phyloP scores from a whole-genome alignment of 1,140 invertebrate genomes.

The Drosophila rufa region DNA sequence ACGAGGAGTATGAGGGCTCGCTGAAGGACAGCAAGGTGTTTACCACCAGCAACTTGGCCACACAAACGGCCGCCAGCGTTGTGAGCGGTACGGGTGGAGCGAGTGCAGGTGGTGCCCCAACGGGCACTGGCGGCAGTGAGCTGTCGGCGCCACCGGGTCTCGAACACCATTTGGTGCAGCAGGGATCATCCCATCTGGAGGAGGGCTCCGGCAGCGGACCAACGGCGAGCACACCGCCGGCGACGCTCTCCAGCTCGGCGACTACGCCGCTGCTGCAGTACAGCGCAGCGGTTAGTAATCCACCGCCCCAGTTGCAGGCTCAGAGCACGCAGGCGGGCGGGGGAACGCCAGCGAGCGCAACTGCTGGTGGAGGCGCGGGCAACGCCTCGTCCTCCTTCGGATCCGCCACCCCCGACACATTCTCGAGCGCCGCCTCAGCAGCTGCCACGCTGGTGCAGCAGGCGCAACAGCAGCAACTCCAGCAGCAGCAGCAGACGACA shows the following conservation, averaged over 20 bases:
- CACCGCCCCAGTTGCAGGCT: conserved; percentile 69
- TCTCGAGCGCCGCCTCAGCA: conserved; percentile 77
- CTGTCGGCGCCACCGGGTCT: conserved; percentile 82
- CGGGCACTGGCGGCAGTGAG: conserved; percentile 20
- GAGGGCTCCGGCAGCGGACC: conserved; percentile 38
- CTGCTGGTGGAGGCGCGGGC: conserved; percentile 22
- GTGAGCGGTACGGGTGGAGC: conserved; percentile 51
- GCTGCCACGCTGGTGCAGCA: conserved; percentile 80
- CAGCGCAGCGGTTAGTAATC: conserved; percentile 78
- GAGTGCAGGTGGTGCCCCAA: background rate
- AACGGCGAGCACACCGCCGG: conserved; percentile 44
- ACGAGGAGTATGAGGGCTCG: conserved; percentile 97
- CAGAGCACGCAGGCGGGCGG: conserved; percentile 51
- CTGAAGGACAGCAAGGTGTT: conserved; percentile 98
- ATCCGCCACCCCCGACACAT: conserved; percentile 69
- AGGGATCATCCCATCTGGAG: conserved; percentile 79
- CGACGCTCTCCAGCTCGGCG: conserved; percentile 46
- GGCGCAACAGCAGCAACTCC: conserved; percentile 69
- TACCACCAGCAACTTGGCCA: conserved; percentile 88
- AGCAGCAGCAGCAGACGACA: conserved; percentile 63
- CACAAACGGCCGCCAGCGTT: conserved; percentile 73
- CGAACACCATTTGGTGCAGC: conserved; percentile 71
- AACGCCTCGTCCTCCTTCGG: conserved; percentile 50
- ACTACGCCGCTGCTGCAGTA: conserved; percentile 79
- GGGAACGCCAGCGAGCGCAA: conserved; percentile 27